These are phyloP conservation scores for Acrobasis consociella DNA, from an alignment of 2,888 invertebrate genomes.

Conservation along the genomic window DNA sequence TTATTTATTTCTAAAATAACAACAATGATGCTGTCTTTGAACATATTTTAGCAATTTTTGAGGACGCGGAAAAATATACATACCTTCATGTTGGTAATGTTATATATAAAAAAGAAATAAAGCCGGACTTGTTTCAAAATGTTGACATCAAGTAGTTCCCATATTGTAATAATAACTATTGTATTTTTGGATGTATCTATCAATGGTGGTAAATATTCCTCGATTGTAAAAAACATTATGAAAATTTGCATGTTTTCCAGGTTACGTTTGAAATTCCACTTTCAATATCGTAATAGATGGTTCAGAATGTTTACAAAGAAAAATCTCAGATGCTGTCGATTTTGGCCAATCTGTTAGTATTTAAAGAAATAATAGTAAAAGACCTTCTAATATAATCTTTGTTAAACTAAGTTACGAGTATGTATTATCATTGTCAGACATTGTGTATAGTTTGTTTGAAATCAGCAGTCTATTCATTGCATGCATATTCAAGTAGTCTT, in stretches of 20 bases:
- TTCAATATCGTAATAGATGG: background rate
- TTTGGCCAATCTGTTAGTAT: background rate
- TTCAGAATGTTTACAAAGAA: too few species aligned
- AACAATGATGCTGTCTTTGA: background rate
- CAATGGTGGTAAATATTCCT: background rate
- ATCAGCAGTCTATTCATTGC: conserved; percentile 25
- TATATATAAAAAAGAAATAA: too few species aligned
- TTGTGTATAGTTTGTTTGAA: conserved; percentile 20
- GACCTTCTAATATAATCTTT: background rate
- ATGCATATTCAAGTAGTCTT: conserved; percentile 39
- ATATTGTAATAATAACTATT: background rate
- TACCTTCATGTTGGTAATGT: too few species aligned
- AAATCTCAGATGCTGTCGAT: too few species aligned
- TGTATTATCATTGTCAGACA: background rate
- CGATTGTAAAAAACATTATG: background rate
- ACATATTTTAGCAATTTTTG: background rate
- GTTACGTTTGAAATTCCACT: conserved; percentile 3
- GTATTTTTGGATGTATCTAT: conserved; percentile 1
- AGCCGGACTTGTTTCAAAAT: background rate
- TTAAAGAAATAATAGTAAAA: background rate
- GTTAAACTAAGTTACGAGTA: background rate
- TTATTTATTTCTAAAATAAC: background rate
- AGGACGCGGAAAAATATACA: too few species aligned
- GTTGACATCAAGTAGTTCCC: background rate
- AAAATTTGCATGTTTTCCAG: background rate